These are phyloP conservation scores for Tridacna gigas DNA, from an alignment of 2,888 invertebrate species.

Conservation along the genomic window DNA sequence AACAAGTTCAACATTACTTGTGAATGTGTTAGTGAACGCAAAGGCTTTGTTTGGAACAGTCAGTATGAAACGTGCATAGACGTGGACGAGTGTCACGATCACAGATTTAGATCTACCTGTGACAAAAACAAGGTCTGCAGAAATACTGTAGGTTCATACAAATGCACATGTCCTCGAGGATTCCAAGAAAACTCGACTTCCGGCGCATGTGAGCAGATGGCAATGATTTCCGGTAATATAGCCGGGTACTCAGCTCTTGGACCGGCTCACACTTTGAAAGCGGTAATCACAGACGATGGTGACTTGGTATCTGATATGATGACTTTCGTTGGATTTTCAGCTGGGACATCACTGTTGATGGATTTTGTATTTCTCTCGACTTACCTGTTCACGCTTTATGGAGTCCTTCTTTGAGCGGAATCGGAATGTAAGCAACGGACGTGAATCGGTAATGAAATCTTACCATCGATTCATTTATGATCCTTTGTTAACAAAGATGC, in stretches of 20 bases:
- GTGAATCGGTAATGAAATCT: too few relatives aligned
- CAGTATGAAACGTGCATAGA: conserved; percentile 73
- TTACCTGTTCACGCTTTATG: too few relatives aligned
- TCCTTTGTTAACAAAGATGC: too few relatives aligned
- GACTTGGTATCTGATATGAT: conserved; percentile 12
- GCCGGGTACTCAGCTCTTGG: background rate
- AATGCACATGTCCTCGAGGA: conserved; percentile 71
- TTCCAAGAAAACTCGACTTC: conserved; percentile 52
- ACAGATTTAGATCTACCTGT: conserved; percentile 37
- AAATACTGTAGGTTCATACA: conserved; percentile 70
- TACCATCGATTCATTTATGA: too few relatives aligned
- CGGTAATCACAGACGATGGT: background rate
- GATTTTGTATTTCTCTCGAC: too few relatives aligned
- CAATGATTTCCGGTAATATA: background rate
- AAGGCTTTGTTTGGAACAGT: conserved; percentile 74
- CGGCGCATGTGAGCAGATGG: conserved; percentile 59
- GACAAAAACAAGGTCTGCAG: conserved; percentile 64
- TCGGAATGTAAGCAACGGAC: too few relatives aligned
- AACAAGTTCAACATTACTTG: conserved; percentile 79
- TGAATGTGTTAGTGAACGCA: conserved; percentile 64
- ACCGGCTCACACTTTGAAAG: background rate
- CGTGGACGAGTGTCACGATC: conserved; percentile 73
- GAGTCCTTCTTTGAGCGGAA: too few relatives aligned
- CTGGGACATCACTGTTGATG: background rate
- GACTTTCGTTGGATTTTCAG: conserved; percentile 9